Base-by-base conservation (phyloP, 2,888 invertebrate species). In the Pseudoips prasinana region DNA sequence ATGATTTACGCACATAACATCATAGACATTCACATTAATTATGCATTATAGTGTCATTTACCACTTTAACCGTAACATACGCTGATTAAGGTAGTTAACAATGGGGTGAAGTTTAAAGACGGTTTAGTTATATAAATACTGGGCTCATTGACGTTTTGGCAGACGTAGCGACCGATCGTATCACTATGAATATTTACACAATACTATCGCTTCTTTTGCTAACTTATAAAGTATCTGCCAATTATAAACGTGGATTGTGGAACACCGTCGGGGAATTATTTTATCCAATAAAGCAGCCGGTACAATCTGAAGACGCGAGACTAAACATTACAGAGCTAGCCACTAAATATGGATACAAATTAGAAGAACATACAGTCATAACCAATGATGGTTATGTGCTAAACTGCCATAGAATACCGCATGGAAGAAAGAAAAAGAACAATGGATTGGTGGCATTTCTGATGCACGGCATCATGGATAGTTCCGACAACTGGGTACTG, bases 391-490 rank as follows among this genome's bases (percentile, higher is more conserved):
- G 73, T 1, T 85, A 82, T 36, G 56, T 78, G 14, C 43, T 86
- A 25, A 66, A 58, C 2, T 20, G 86, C 8, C 76, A 84, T 38
- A 65, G 85, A 44, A 67, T 86, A 17, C 62, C 63, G 0, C 41
- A 37, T 1, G 48, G 46, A 1, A 50, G 56, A 8, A 11, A 31
- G 20, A 1, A 41, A 36, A 2, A 39, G 37, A 5, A 73, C 50
- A 10, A 2, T 2, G 53, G 62, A 7, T 46, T 55, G 0, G 92
- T 89, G 0, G 91, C 92, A 39, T 91, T 95, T 50, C 71, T 96
- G 26, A 95, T 95, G 80, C 96, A 96, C 61, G 97, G 97, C 0
- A 78, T 97, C 3, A 63, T 94, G 7, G 91, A 92, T 8, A 56
- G 58, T 7, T 63, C 66, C 0, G 55, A 63, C 17, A 46, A 45